A percentile compares a stretch with the other conserved stretches of the same genome.
Conservation (phyloP, 2,113 vertebrate species). For the Heloderma charlesbogerti region DNA sequence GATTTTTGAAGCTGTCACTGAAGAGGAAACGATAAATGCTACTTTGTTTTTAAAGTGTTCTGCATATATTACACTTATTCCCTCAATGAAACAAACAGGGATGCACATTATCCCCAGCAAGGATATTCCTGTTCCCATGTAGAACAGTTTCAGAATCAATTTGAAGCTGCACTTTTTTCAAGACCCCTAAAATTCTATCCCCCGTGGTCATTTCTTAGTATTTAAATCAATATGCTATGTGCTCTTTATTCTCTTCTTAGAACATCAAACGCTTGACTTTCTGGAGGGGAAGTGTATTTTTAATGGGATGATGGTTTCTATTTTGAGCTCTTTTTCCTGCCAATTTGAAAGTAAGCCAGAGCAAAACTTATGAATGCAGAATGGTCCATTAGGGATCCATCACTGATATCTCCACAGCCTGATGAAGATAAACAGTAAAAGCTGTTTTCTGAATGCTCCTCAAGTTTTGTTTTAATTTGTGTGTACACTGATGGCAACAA, state of each 20-base stretch:
- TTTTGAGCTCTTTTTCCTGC: background rate
- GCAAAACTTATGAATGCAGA: background rate
- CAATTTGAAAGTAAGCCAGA: background rate
- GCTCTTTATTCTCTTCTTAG: background rate
- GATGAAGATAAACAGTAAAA: background rate
- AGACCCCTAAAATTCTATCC: accelerated
- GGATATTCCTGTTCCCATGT: background rate
- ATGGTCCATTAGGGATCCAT: background rate
- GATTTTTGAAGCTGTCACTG: background rate
- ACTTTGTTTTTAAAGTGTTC: background rate
- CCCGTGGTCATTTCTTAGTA: background rate
- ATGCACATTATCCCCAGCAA: conserved; percentile 20
- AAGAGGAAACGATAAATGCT: background rate
- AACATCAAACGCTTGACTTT: conserved; percentile 1
- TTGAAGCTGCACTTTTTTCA: conserved; percentile 5
- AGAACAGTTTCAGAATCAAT: background rate
- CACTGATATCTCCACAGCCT: background rate
- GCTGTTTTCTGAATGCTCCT: background rate
- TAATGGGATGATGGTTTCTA: background rate
- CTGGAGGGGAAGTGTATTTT: background rate
- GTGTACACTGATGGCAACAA: background rate
- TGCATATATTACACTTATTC: conserved; percentile 6
- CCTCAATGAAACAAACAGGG: conserved; percentile 22
- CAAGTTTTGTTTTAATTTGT: background rate
- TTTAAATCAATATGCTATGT: background rate